These are phyloP conservation scores for Torymus tubicola DNA, from an alignment of 2,888 invertebrate genomes.

Conservation along the genomic window DNA sequence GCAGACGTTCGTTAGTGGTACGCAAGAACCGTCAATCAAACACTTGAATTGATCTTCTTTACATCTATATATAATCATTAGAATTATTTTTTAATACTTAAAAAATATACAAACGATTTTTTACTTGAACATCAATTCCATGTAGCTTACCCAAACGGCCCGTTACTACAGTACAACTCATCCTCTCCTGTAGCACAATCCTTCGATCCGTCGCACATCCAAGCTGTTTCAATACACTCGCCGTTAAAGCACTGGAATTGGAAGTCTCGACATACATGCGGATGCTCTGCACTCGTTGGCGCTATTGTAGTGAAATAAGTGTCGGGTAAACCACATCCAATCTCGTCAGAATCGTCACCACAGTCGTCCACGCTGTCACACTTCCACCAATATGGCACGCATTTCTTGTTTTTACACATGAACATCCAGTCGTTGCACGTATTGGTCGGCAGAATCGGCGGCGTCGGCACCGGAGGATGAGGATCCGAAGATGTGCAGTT, in stretches of 20 bases:
- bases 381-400: conserved; percentile 88
- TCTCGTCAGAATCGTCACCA: conserved; percentile 85
- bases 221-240: conserved; percentile 79
- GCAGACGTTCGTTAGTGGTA: conserved; percentile 77
- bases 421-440: conserved; percentile 88
- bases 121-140: too few relatives aligned
- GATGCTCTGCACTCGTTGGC: conserved; percentile 60
- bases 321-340: conserved; percentile 78
- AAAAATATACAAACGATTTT: not conserved
- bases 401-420: conserved; percentile 83
- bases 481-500: conserved; percentile 82
- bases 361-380: conserved; percentile 88
- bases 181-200: conserved; percentile 82
- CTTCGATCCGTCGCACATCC: conserved; percentile 81
- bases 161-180: conserved; percentile 78
- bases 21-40: conserved; percentile 81
- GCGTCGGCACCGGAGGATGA: conserved; percentile 62
- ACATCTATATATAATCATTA: conserved; percentile 66
- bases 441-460: conserved; percentile 67
- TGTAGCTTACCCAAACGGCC: conserved; percentile 17
- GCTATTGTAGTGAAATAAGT: conserved; percentile 50
- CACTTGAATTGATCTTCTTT: conserved; percentile 79
- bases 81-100: not conserved
- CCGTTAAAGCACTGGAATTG: conserved; percentile 80
- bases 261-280: conserved; percentile 77